Evolutionary conservation across 2,888 invertebrate genomes (phyloP), one percentile per base, ranked within the genome.

Genomic region (Athetis lepigone): DNA sequence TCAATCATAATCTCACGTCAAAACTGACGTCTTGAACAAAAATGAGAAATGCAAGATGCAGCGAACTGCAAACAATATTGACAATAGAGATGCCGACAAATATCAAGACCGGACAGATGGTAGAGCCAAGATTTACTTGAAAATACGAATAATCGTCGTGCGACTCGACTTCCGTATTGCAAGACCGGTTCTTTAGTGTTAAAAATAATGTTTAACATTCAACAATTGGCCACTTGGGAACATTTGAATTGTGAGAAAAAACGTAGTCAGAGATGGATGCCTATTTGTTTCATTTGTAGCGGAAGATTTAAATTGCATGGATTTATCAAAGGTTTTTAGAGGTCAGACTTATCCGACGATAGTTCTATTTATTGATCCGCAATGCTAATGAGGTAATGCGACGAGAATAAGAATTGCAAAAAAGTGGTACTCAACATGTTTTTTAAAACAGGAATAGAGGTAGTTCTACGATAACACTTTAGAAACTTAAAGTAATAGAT

Each of bases 61-160:
- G 79, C 81, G 78, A 75, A 72, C 73, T 69, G 73, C 68, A 72
- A 69, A 70, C 68, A 73, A 59, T 61, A 33, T 4, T 73, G 72
- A 89, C 86, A 89, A 88, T 75, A 74, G 84, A 50, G 50, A 60
- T 54, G 75, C 81, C 82, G 81, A 83, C 83, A 82, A 81, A 81
- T 81, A 78, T 70, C 61, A 74, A 80, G 82, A 85, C 82, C 75
- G 79, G 88, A 84, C 90, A 90, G 89, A 90, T 90, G 90, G 86
- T 80, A 82, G 25, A 46, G 33, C 63, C 33, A 61, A 69, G 62
- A 62, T 80, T 90, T 88, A 85, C 85, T 87, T 76, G 84, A 89
- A 92, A 92, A 90, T 89, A 86, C 88, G 88, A 92, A 88, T 89
- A 87, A 84, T 84, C 86, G 81, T 73, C 85, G 90, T 89, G 88